Conservation (phyloP, 2,888 invertebrate genomes). For the Tupiocoris notatus region DNA sequence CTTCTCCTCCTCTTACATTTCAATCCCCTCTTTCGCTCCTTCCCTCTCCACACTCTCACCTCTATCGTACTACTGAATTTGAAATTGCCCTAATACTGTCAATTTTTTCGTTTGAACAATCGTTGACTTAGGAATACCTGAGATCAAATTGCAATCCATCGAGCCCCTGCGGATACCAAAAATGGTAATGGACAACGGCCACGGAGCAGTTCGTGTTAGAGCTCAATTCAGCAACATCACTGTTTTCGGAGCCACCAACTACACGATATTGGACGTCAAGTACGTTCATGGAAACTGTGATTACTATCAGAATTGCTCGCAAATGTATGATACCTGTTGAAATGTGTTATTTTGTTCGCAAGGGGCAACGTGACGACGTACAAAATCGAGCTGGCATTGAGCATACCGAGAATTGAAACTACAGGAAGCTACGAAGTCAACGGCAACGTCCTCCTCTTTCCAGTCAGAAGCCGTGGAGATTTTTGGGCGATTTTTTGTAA, state of each 20-base stretch:
- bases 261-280: conserved; percentile 68
- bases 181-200: conserved; percentile 74
- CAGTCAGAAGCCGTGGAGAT: conserved; percentile 74
- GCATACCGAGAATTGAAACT: conserved; percentile 69
- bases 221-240: conserved; percentile 74
- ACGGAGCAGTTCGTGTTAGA: conserved; percentile 71
- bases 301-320: background rate
- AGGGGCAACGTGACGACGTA: conserved; percentile 51
- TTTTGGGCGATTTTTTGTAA: conserved; percentile 79
- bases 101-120: too few species aligned
- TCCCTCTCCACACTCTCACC: too few species aligned
- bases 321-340: background rate
- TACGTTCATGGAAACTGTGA: too few species aligned
- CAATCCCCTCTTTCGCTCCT: too few species aligned
- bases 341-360: conserved; percentile 36
- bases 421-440: conserved; percentile 74
- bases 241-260: conserved; percentile 73
- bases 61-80: too few species aligned
- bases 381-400: conserved; percentile 50
- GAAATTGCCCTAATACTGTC: too few species aligned
- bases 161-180: conserved; percentile 71
- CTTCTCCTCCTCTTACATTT: too few species aligned
- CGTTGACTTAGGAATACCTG: conserved; percentile 69
- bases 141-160: conserved; percentile 70
- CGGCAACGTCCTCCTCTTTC: conserved; percentile 74